These are phyloP conservation scores for Bovichtus diacanthus DNA, from an alignment of 2,797 vertebrate species.

Conservation along the genomic window DNA sequence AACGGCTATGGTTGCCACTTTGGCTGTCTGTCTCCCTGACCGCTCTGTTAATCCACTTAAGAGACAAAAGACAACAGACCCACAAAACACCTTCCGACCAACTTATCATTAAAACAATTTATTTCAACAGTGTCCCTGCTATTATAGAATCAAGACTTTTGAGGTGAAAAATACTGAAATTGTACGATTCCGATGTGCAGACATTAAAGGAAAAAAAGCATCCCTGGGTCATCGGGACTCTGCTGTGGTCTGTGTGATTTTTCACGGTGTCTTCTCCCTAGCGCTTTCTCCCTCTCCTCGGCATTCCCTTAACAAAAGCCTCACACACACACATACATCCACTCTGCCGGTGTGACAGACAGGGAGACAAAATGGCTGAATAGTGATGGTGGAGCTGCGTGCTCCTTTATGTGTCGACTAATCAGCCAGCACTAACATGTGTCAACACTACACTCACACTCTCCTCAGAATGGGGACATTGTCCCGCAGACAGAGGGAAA, in stretches of 20 bases:
- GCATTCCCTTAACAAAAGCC: conserved; percentile 84
- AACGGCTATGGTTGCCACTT: conserved; percentile 78
- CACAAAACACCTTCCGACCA: conserved; percentile 24
- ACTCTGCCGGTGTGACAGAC: conserved; percentile 75
- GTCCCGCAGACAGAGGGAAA: conserved; percentile 69
- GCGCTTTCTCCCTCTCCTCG: conserved; percentile 55
- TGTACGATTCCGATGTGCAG: conserved; percentile 3
- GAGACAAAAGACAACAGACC: conserved; percentile 70
- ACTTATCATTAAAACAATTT: conserved; percentile 43
- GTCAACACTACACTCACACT: conserved; percentile 78
- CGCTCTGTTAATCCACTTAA: conserved; percentile 83
- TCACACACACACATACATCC: conserved; percentile 62
- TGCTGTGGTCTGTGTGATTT: conserved; percentile 68
- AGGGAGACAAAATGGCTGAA: conserved; percentile 84
- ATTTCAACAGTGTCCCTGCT: conserved; percentile 23
- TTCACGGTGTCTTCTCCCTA: conserved; percentile 76
- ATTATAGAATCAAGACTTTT: conserved; percentile 20
- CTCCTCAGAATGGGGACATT: conserved; percentile 68
- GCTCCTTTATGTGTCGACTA: conserved; percentile 78
- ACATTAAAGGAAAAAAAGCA: conserved; percentile 33
- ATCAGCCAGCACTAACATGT: conserved; percentile 85
- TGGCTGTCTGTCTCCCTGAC: conserved; percentile 76
- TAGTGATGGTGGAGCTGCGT: conserved; percentile 77
- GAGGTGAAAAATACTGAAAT: conserved; percentile 24
- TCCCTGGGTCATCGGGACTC: conserved; percentile 50